Conservation (phyloP, 2,797 vertebrate genomes). For the Xiphorhynchus erythropygius region DNA sequence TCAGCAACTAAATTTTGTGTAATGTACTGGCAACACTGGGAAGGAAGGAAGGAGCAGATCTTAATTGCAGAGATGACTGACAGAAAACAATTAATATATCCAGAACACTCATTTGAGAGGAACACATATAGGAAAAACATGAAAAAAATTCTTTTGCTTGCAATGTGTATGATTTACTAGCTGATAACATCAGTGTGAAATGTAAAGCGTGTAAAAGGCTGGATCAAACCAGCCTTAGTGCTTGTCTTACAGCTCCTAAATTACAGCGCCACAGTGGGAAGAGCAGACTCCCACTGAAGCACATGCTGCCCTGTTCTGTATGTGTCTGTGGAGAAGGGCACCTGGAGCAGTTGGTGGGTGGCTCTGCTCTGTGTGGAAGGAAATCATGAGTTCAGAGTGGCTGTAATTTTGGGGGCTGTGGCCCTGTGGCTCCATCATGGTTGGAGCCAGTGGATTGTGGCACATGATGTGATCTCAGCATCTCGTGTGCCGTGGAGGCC, state of each 20-base stretch:
- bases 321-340: rapidly evolving
- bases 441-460: not conserved
- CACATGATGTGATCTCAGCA: rapidly evolving
- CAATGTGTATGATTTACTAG: slow-evolving; percentile 18
- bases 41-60: slow-evolving; percentile 29
- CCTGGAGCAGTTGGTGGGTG: not conserved
- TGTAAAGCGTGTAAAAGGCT: slow-evolving; percentile 53
- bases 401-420: not conserved
- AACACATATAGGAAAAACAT: not conserved
- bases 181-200: slow-evolving; percentile 63
- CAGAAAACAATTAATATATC: slow-evolving; percentile 36
- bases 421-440: not conserved
- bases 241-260: slow-evolving; percentile 31
- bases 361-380: not conserved
- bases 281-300: not conserved
- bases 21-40: slow-evolving; percentile 29
- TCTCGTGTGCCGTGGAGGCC: not conserved
- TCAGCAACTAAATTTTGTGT: slow-evolving; percentile 32
- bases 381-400: not conserved
- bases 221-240: slow-evolving; percentile 39
- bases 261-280: not conserved
- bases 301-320: not conserved
- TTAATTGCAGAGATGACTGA: slow-evolving; percentile 40
- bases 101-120: not conserved
- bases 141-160: slow-evolving; percentile 10